Evolutionary conservation across 2,113 vertebrate species (phyloP), one percentile per base, ranked within the genome.

Genomic region (Callospermophilus lateralis): DNA sequence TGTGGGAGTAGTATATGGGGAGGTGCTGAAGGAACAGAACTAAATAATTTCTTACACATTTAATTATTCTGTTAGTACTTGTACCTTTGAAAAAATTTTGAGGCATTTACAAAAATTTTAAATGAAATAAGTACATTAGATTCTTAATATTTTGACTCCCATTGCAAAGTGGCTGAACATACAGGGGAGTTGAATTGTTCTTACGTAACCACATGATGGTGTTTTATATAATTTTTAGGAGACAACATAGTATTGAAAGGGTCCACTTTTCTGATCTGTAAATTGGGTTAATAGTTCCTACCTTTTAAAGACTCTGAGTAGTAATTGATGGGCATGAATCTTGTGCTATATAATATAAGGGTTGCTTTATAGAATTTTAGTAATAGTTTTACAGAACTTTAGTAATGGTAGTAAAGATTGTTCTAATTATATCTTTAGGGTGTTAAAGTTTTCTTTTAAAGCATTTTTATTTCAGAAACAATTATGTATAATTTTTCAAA

Each of bases 51-150:
- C 16, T 97, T 93, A 84, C 3, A 20, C 5, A 28, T 63, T 30
- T 1, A 77, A 2, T 94, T 89, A 77, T 26, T 95, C 11, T 85
- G 0, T 89, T 97, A n/a, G 45, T 84, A 61, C 19, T 90, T 96
- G 13, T 1, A 84, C 2, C 20, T 61, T 87, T 95, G 16, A 76
- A 84, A 80, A 86, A 12, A 32, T 16, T 42, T 89, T 58, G 73
- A 90, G 42, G 28, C 61, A 72, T 86, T 97, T 81, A 88, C 19
- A 97, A 68, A 63, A 42, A 76, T 55, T 95, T 92, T 45, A 81
- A 91, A 6, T 89, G 58, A 53, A 93, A 26, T 76, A 63, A 81
- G 2, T 77, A 45, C 20, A 22, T 39, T 63, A 70, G 72, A 81
- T 68, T 94, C 30, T 93, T 93, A 85, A 73, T 81, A 51, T 7